phyloP scores from a whole-genome alignment of 2,113 vertebrate species.

The Ploceus nigricollis region DNA sequence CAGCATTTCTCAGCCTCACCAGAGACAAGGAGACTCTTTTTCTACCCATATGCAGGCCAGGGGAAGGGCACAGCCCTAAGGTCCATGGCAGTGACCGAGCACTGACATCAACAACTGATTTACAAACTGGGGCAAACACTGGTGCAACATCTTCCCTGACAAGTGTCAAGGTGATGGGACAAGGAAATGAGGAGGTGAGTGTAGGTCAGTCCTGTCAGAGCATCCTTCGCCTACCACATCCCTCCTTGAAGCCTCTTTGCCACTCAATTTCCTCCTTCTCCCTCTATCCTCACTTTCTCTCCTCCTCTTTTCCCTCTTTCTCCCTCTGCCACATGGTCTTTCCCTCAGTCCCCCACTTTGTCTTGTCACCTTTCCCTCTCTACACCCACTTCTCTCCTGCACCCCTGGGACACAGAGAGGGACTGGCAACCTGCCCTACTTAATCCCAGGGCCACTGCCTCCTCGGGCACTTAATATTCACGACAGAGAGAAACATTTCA shows the following conservation, averaged over 20 bases:
- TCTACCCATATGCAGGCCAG: neutral
- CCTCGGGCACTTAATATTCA: slow-evolving; percentile 77
- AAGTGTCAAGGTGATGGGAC: neutral
- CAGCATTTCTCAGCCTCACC: neutral
- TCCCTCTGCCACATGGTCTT: accelerated
- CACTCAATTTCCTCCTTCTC: neutral
- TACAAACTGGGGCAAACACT: neutral
- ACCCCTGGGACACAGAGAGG: neutral
- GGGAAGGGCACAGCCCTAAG: neutral
- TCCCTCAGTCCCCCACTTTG: neutral
- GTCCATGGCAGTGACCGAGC: accelerated
- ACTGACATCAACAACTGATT: neutral
- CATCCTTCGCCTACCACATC: neutral
- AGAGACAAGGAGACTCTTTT: neutral
- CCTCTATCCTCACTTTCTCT: neutral
- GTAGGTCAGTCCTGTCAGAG: neutral
- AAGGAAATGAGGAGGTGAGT: neutral
- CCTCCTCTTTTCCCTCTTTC: neutral
- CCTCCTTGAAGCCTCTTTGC: neutral
- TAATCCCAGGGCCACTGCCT: slow-evolving; percentile 57
- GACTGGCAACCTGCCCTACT: slow-evolving; percentile 17
- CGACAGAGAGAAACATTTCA: slow-evolving; percentile 82
- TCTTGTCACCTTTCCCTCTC: neutral
- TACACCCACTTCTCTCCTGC: neutral
- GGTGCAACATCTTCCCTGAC: neutral